These are phyloP conservation scores for Megalurothrips usitatus DNA, from an alignment of 2,888 invertebrate genomes.

Conservation along the genomic window DNA sequence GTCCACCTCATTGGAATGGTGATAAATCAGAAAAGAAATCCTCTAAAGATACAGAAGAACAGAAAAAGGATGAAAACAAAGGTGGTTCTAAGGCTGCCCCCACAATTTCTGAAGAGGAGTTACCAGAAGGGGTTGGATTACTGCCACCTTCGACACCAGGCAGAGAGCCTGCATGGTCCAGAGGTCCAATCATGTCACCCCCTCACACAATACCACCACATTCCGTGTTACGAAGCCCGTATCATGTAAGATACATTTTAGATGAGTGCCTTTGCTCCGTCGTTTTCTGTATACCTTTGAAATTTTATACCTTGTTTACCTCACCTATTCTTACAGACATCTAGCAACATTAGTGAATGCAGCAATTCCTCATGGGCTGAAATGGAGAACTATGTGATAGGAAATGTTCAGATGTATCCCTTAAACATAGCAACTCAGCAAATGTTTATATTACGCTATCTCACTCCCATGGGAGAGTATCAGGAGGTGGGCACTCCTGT, in stretches of 20 bases:
- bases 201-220: constrained; percentile 30
- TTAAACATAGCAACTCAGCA: constrained; percentile 84
- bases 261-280: neutral
- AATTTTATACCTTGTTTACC: neutral
- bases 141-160: constrained; percentile 38
- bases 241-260: constrained; percentile 32
- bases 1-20: constrained; percentile 9
- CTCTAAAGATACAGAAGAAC: neutral
- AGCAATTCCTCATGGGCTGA: constrained; percentile 91
- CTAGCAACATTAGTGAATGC: constrained; percentile 48
- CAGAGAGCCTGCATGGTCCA: constrained; percentile 38
- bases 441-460: constrained; percentile 85
- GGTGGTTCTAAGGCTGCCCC: neutral
- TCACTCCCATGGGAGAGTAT: constrained; percentile 97
- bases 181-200: constrained; percentile 35
- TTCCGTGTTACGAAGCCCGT: constrained; percentile 36
- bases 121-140: neutral
- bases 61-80: neutral
- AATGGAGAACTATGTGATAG: constrained; percentile 83
- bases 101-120: neutral
- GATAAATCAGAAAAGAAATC: neutral
- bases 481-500: constrained; percentile 64
- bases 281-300: no score
- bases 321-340: neutral
- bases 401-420: constrained; percentile 85